A percentile compares a stretch with the other conserved stretches of the same genome.
phyloP scores from a whole-genome alignment of 1,140 invertebrate species.

The Paralvinella palmiformis region DNA sequence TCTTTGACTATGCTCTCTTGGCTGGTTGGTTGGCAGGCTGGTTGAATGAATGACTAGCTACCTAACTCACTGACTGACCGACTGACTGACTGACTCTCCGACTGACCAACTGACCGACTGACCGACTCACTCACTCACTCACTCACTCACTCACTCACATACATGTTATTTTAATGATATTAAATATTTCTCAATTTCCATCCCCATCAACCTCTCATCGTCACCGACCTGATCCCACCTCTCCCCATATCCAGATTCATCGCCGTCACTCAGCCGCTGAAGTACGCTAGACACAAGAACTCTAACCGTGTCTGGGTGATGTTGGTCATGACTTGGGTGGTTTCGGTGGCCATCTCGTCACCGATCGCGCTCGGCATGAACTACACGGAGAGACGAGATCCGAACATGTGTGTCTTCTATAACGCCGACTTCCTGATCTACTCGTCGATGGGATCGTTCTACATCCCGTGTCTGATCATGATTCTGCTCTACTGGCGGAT shows the following conservation, averaged over 20 bases:
- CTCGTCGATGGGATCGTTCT: conserved; percentile 96
- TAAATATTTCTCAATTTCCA: too few species aligned
- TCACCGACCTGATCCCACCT: too few species aligned
- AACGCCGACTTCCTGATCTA: conserved; percentile 97
- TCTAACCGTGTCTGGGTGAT: conserved; percentile 89
- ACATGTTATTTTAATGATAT: too few species aligned
- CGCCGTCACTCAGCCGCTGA: conserved; percentile 96
- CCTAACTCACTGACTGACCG: too few species aligned
- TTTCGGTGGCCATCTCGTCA: conserved; percentile 91
- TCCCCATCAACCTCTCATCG: too few species aligned
- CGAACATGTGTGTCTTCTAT: conserved; percentile 80
- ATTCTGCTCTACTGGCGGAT: conserved; percentile 97
- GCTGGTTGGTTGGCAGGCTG: too few species aligned
- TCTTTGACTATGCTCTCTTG: too few species aligned
- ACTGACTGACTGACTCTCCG: too few species aligned
- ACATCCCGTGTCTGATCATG: conserved; percentile 98
- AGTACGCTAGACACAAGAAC: conserved; percentile 98
- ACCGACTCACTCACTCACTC: too few species aligned
- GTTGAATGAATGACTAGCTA: too few species aligned
- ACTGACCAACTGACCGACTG: too few species aligned
- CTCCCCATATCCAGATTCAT: conserved; percentile 74
- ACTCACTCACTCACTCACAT: too few species aligned
- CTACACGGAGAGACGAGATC: conserved; percentile 40
- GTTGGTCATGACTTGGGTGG: conserved; percentile 92
- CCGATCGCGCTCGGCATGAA: conserved; percentile 95